phyloP scores from a whole-genome alignment of 2,888 invertebrate genomes.

The Catocala fraxini region DNA sequence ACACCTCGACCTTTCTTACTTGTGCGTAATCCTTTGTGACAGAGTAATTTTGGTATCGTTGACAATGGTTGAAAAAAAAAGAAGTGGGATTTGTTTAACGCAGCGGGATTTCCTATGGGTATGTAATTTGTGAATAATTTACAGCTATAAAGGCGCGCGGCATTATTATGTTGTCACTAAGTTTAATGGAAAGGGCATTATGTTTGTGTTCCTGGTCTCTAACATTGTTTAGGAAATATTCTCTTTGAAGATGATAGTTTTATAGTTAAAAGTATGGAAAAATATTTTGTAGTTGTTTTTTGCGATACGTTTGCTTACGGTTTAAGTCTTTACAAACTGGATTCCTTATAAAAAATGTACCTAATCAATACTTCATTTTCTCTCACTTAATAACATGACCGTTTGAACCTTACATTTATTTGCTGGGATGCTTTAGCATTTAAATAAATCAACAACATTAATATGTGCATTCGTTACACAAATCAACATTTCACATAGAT shows the following conservation, averaged over 20 bases:
- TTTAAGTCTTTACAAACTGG: too few relatives aligned
- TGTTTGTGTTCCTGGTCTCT: constrained; percentile 46
- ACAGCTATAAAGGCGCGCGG: constrained; percentile 61
- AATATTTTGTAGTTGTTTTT: too few relatives aligned
- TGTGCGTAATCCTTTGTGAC: constrained; percentile 80
- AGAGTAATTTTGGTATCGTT: constrained; percentile 82
- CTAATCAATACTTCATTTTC: neutral
- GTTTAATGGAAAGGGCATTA: constrained; percentile 63
- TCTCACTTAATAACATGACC: neutral
- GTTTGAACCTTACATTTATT: neutral
- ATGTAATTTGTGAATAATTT: constrained; percentile 83
- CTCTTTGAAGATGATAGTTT: constrained; percentile 28
- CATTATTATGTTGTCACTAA: constrained; percentile 80
- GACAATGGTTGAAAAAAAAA: constrained; percentile 74
- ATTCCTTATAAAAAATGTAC: neutral
- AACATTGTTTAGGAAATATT: constrained; percentile 34
- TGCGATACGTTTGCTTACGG: too few relatives aligned
- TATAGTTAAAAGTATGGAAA: neutral
- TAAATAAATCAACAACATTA: neutral
- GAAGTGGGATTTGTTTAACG: constrained; percentile 66
- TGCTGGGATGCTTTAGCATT: neutral
- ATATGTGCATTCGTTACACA: constrained; percentile 14
- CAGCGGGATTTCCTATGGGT: constrained; percentile 77
- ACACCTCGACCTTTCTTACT: constrained; percentile 68
- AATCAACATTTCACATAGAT: constrained; percentile 12